Evolutionary conservation across 2,888 invertebrate genomes (phyloP).

Genomic region (Caenorhabditis japonica): DNA sequence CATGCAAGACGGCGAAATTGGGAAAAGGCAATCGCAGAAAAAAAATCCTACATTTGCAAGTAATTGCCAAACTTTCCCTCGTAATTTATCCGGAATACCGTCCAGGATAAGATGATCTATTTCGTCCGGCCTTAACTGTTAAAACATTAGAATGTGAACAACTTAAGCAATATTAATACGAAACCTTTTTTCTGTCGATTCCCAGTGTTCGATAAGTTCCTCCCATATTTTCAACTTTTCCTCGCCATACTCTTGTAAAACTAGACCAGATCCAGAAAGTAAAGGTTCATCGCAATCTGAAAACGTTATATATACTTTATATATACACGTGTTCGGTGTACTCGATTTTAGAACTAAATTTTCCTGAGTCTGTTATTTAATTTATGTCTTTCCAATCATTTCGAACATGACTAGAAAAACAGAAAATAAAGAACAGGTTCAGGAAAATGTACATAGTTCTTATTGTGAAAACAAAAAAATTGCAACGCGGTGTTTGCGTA

Average conservation of each 20-base stretch:
- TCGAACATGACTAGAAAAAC: background rate
- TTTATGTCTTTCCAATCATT: too few species aligned
- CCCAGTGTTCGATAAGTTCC: slow-evolving; percentile 82
- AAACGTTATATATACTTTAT: slow-evolving; percentile 15
- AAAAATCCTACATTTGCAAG: slow-evolving; percentile 82
- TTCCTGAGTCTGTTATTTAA: too few species aligned
- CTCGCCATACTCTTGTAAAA: slow-evolving; percentile 94
- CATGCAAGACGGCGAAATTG: too few species aligned
- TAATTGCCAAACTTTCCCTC: slow-evolving; percentile 97
- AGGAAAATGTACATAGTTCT: too few species aligned
- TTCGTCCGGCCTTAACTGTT: slow-evolving; percentile 83
- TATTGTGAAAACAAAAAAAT: too few species aligned
- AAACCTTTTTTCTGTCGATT: slow-evolving; percentile 49
- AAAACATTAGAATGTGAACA: too few species aligned
- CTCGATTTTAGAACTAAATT: too few species aligned
- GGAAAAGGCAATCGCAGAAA: background rate
- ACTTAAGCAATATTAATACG: too few species aligned
- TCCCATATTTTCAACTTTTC: slow-evolving; percentile 93
- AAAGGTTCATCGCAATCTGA: slow-evolving; percentile 85
- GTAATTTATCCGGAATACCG: slow-evolving; percentile 94
- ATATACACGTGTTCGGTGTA: background rate
- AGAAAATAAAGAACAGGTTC: too few species aligned
- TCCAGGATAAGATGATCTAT: slow-evolving; percentile 85
- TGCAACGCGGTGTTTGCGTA: too few species aligned
- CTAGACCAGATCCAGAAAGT: slow-evolving; percentile 96